Conservation (phyloP, 2,113 vertebrate species). For the Lathamus discolor region DNA sequence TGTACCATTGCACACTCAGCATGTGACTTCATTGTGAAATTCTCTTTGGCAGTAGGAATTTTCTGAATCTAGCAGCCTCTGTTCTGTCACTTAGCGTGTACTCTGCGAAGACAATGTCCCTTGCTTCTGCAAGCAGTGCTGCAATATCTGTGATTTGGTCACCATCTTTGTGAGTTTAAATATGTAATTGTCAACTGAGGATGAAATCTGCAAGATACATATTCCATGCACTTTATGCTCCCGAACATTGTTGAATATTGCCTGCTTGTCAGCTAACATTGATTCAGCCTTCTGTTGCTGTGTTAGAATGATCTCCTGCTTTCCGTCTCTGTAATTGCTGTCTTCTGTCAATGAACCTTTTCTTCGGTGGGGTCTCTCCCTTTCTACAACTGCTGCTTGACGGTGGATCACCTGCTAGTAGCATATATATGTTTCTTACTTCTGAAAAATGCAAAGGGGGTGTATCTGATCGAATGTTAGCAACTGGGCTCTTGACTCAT, state of each 20-base stretch:
- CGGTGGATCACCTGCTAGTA: background rate
- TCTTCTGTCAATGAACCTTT: background rate
- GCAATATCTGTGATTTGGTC: background rate
- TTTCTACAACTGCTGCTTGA: background rate
- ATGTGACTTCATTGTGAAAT: background rate
- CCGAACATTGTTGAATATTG: background rate
- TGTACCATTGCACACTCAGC: background rate
- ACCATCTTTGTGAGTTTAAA: background rate
- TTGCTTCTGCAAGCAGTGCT: background rate
- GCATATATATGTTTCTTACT: background rate
- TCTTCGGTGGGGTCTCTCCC: background rate
- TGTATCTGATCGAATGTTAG: background rate
- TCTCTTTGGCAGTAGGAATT: background rate
- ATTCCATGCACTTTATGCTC: background rate
- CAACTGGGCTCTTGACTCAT: background rate
- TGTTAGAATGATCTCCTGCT: background rate
- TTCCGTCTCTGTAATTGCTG: background rate
- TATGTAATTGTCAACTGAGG: background rate
- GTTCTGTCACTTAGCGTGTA: accelerated
- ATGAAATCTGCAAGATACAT: accelerated
- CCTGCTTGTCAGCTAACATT: background rate
- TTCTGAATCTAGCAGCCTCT: background rate
- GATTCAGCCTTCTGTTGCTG: background rate
- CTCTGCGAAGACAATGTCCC: background rate
- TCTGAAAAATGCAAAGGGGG: background rate